A percentile compares a stretch with the other conserved stretches of the same genome.
These are phyloP conservation scores for Eupithecia centaureata DNA, from an alignment of 2,888 invertebrate species.

Conservation along the genomic window DNA sequence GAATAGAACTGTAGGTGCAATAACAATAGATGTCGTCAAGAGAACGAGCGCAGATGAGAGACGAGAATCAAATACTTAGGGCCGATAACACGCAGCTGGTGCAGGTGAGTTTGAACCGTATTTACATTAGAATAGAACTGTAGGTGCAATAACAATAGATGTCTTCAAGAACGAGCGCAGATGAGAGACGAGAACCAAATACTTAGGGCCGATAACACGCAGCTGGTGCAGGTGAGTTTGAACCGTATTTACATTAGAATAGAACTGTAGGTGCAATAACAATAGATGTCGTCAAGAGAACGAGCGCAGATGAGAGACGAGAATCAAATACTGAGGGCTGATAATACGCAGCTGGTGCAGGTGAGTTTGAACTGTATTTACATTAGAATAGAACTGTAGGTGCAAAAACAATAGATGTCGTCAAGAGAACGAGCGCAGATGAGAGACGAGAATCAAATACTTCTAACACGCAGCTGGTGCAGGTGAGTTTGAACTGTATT, in stretches of 20 bases:
- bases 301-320: conserved; percentile 72
- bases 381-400: not conserved
- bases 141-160: not conserved
- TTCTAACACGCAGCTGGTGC: not conserved
- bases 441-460: not conserved
- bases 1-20: no score
- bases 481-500: not conserved
- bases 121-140: not conserved
- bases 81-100: conserved; percentile 67
- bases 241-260: no score
- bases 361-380: conserved; percentile 38
- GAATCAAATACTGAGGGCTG: conserved; percentile 56
- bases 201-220: no score
- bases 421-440: not conserved
- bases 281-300: conserved; percentile 70
- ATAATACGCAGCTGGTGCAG: conserved; percentile 70
- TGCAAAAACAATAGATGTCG: not conserved
- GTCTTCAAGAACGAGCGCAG: not conserved
- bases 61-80: conserved; percentile 64
- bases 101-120: conserved; percentile 50
- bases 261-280: no score
- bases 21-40: conserved; percentile 70
- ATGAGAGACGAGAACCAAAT: conserved; percentile 33
- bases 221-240: no score
- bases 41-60: conserved; percentile 69